Percentiles rank a stretch among this genome's conserved stretches.
phyloP scores from a whole-genome alignment of 2,888 invertebrate species.

The Oxycera nigricornis region DNA sequence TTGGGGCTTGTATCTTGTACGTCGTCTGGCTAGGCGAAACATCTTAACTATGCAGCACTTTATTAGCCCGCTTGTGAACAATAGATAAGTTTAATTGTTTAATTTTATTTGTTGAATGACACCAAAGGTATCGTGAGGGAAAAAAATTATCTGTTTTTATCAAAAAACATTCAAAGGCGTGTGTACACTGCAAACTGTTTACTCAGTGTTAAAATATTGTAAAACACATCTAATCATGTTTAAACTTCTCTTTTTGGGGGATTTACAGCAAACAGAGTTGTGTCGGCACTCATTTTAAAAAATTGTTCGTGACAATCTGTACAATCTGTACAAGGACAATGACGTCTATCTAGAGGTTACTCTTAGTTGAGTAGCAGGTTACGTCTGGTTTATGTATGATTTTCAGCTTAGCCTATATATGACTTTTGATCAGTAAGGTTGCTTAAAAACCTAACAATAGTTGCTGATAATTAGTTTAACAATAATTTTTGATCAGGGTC shows the following conservation, averaged over 20 bases:
- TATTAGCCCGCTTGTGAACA: constrained; percentile 43
- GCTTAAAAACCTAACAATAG: not conserved
- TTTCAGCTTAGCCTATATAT: not conserved
- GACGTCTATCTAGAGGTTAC: constrained; percentile 29
- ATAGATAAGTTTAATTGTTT: constrained; percentile 46
- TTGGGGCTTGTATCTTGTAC: constrained; percentile 6
- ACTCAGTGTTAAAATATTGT: constrained; percentile 46
- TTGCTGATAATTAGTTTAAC: not conserved
- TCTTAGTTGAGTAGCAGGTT: not conserved
- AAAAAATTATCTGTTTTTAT: constrained; percentile 42
- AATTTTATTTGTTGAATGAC: constrained; percentile 47
- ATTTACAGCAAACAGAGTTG: constrained; percentile 43
- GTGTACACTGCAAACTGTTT: constrained; percentile 46
- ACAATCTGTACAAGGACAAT: constrained; percentile 42
- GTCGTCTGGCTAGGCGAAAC: constrained; percentile 1
- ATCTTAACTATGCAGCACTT: constrained; percentile 39
- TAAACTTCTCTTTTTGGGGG: constrained; percentile 41
- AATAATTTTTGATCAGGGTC: not conserved
- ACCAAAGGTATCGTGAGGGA: constrained; percentile 36
- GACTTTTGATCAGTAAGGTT: not conserved
- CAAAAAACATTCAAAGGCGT: constrained; percentile 45
- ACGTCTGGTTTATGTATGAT: not conserved
- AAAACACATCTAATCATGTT: constrained; percentile 48
- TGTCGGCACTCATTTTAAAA: constrained; percentile 38
- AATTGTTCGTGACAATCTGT: constrained; percentile 28